Evolutionary conservation across 2,888 invertebrate genomes (phyloP).

Genomic region (Balanococcus diminutus): DNA sequence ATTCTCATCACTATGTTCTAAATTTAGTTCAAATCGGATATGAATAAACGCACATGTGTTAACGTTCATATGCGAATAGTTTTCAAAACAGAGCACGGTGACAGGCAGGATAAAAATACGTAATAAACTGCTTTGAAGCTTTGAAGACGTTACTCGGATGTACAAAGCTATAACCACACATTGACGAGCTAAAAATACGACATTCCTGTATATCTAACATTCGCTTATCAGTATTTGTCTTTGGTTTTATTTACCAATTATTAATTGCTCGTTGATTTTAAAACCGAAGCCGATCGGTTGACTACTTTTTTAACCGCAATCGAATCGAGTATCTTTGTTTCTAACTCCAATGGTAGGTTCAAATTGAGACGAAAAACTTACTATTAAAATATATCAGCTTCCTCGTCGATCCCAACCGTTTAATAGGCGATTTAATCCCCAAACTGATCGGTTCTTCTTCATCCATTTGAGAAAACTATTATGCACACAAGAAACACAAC

Average conservation of each 20-base stretch:
- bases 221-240: not conserved
- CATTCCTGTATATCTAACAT: not conserved
- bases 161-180: not conserved
- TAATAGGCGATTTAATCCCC: constrained; percentile 74
- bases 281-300: not conserved
- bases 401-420: constrained; percentile 79
- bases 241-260: not conserved
- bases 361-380: constrained; percentile 64
- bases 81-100: not conserved
- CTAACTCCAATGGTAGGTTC: not conserved
- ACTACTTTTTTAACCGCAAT: not conserved
- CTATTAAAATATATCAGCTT: constrained; percentile 80
- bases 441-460: constrained; percentile 53
- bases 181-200: not conserved
- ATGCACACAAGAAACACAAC: not conserved
- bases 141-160: not conserved
- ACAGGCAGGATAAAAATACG: constrained; percentile 26
- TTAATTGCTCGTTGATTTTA: not conserved
- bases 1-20: not conserved
- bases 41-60: constrained; percentile 30
- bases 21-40: constrained; percentile 31
- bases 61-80: constrained; percentile 36
- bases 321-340: not conserved
- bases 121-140: constrained; percentile 23
- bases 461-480: constrained; percentile 44